Evolutionary conservation across 1,140 invertebrate genomes (phyloP).

Genomic region (Drosophila eugracilis): DNA sequence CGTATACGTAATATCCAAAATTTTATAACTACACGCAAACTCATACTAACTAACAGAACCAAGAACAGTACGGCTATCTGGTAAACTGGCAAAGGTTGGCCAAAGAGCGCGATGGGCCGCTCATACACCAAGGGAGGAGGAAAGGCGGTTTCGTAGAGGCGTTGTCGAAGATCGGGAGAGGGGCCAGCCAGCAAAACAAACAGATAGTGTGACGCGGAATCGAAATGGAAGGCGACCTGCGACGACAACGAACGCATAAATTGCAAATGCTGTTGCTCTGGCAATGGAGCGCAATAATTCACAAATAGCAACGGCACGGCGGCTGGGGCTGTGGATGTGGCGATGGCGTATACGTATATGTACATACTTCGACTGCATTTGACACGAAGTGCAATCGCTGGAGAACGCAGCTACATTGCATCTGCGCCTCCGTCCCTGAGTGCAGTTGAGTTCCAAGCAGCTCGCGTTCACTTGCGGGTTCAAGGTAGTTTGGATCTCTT

Average conservation of each 20-base stretch:
- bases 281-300: conserved; percentile 74
- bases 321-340: no score
- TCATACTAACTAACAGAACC: background rate
- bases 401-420: conserved; percentile 9
- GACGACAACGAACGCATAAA: conserved; percentile 73
- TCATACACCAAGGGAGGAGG: background rate
- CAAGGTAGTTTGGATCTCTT: conserved; percentile 68
- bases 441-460: background rate
- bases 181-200: conserved; percentile 4
- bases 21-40: no score
- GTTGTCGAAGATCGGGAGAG: background rate
- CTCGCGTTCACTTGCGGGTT: conserved; percentile 52
- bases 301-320: conserved; percentile 63
- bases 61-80: background rate
- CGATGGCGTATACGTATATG: no score
- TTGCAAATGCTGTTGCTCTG: conserved; percentile 67
- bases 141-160: background rate
- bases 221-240: conserved; percentile 12
- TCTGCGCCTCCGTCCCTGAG: conserved; percentile 26
- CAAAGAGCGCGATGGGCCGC: no score
- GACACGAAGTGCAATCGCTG: conserved; percentile 43
- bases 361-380: conserved; percentile 18
- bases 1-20: no score
- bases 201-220: conserved; percentile 40
- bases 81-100: no score